Percentiles rank a stretch among this genome's conserved stretches.
Evolutionary conservation across 1,140 invertebrate genomes (phyloP).

Genomic region (Lucilia sericata): DNA sequence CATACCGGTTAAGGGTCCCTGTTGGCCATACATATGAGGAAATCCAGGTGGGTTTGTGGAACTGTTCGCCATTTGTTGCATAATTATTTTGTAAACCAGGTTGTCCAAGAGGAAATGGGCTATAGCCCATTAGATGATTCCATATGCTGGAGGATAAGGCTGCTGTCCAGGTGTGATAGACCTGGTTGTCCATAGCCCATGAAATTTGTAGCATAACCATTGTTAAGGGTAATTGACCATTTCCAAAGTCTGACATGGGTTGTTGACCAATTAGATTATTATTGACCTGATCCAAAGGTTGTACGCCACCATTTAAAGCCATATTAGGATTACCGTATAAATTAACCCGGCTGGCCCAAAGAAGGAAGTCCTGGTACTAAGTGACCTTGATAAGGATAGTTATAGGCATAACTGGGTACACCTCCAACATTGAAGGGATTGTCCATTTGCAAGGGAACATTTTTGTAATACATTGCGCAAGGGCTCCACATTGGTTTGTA

Average conservation of each 20-base stretch:
- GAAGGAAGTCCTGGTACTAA: not conserved
- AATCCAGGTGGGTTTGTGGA: not conserved
- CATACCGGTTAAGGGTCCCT: not conserved
- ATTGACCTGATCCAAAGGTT: not conserved
- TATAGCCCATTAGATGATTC: not conserved
- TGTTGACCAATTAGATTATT: not conserved
- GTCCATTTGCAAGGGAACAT: not conserved
- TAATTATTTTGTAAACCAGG: not conserved
- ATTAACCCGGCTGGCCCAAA: not conserved
- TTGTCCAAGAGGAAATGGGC: not conserved
- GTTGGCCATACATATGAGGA: not conserved
- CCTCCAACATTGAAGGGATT: not conserved
- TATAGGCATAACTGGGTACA: not conserved
- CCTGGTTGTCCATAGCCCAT: not conserved
- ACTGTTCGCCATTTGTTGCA: not conserved
- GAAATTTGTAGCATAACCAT: not conserved
- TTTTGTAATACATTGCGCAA: not conserved
- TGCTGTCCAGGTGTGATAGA: not conserved
- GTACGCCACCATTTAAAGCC: not conserved
- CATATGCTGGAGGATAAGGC: not conserved
- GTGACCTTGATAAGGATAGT: not conserved
- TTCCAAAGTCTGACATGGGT: not conserved
- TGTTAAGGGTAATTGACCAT: not conserved
- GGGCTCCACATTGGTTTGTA: not conserved
- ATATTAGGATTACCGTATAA: constrained; percentile 3